Percentiles rank a stretch among this genome's conserved stretches.
Evolutionary conservation across 2,797 vertebrate species (phyloP).

Genomic region (Euphonia xanthogaster): DNA sequence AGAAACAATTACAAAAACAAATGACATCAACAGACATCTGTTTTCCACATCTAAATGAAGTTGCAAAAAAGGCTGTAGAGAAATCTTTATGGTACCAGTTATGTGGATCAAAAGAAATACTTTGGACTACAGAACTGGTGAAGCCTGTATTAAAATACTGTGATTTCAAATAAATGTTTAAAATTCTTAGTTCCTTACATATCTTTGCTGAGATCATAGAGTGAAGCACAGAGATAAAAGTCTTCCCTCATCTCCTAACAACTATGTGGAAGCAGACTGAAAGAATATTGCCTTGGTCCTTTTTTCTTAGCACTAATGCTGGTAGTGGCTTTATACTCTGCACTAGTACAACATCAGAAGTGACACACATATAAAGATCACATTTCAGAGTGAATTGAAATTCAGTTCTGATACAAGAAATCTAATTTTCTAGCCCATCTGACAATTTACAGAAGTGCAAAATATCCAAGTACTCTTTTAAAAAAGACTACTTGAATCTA

Average conservation of each 20-base stretch:
- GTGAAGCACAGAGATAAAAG: neutral
- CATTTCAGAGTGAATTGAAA: neutral
- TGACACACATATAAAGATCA: neutral
- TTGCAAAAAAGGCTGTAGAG: neutral
- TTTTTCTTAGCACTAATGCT: neutral
- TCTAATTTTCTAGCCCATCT: neutral
- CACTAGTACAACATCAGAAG: neutral
- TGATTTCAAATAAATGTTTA: neutral
- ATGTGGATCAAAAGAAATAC: neutral
- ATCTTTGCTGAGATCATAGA: neutral
- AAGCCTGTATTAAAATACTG: neutral
- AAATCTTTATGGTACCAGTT: neutral
- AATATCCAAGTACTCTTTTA: neutral
- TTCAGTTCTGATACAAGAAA: neutral
- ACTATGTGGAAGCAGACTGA: neutral
- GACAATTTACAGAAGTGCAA: neutral
- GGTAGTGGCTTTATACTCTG: neutral
- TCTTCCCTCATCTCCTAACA: neutral
- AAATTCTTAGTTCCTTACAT: neutral
- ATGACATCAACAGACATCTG: neutral
- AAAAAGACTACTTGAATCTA: neutral
- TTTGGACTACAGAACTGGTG: neutral
- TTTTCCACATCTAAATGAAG: neutral
- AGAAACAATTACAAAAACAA: neutral
- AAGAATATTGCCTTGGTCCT: neutral